These are phyloP conservation scores for Pteropus rufus DNA, from an alignment of 2,797 vertebrate species.

Conservation along the genomic window DNA sequence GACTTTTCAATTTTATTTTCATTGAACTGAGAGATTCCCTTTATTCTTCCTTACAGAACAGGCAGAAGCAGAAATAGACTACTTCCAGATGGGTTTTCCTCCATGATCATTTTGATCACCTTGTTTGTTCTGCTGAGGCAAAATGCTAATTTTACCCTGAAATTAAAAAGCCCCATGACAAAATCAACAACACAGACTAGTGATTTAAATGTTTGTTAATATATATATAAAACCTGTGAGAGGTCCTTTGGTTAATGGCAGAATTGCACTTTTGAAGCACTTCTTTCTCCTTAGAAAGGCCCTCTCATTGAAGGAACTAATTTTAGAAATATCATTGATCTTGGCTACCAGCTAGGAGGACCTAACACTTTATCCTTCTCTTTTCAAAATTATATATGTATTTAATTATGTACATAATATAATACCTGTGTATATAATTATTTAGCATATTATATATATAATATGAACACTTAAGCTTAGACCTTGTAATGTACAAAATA, in stretches of 20 bases:
- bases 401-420: background rate
- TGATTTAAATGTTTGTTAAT: background rate
- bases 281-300: background rate
- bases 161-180: background rate
- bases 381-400: background rate
- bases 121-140: background rate
- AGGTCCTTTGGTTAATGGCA: background rate
- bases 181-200: background rate
- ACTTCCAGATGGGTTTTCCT: background rate
- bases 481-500: background rate
- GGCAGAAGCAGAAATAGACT: background rate
- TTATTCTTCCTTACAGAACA: background rate
- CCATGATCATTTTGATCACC: background rate
- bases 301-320: background rate
- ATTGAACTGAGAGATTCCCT: background rate
- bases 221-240: background rate
- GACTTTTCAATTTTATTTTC: background rate
- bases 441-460: background rate
- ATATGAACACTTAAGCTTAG: background rate
- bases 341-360: background rate
- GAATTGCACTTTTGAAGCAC: background rate
- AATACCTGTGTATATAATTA: background rate
- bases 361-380: background rate
- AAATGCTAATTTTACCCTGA: background rate
- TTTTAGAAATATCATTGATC: background rate